Evolutionary conservation across 2,888 invertebrate species (phyloP).

Genomic region (Agrotis puta): DNA sequence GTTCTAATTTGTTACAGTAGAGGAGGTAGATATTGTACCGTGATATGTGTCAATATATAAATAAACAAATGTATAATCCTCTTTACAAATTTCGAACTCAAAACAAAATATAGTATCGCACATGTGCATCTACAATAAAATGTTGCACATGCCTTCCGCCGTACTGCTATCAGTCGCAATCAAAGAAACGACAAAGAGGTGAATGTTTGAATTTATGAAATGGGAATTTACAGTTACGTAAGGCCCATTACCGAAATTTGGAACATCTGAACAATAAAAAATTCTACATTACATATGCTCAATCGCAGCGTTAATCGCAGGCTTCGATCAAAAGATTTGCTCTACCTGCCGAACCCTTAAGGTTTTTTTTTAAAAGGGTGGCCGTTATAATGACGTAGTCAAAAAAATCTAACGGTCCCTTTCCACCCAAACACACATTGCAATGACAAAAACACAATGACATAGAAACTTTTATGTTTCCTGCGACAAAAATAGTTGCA

Average conservation of each 20-base stretch:
- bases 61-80: too few relatives aligned
- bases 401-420: constrained; percentile 88
- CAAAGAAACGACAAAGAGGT: constrained; percentile 63
- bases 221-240: constrained; percentile 80
- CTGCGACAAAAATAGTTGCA: constrained; percentile 80
- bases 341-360: constrained; percentile 85
- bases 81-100: constrained; percentile 4
- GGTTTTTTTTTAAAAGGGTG: constrained; percentile 85
- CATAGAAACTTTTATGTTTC: constrained; percentile 86
- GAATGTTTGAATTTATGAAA: constrained; percentile 49
- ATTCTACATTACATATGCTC: constrained; percentile 80
- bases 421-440: constrained; percentile 87
- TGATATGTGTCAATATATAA: too few relatives aligned
- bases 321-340: constrained; percentile 84
- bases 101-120: constrained; percentile 32
- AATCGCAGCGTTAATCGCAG: constrained; percentile 82
- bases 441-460: constrained; percentile 86
- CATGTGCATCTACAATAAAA: constrained; percentile 48
- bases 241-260: constrained; percentile 75
- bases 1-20: background rate
- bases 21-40: background rate
- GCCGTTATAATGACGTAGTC: constrained; percentile 81
- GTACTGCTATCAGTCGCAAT: constrained; percentile 59
- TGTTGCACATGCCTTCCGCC: constrained; percentile 58
- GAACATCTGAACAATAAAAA: constrained; percentile 76